Percentiles rank a stretch among this genome's conserved stretches.
Evolutionary conservation across 2,113 vertebrate genomes (phyloP).

Genomic region (Thalassoma bifasciatum): DNA sequence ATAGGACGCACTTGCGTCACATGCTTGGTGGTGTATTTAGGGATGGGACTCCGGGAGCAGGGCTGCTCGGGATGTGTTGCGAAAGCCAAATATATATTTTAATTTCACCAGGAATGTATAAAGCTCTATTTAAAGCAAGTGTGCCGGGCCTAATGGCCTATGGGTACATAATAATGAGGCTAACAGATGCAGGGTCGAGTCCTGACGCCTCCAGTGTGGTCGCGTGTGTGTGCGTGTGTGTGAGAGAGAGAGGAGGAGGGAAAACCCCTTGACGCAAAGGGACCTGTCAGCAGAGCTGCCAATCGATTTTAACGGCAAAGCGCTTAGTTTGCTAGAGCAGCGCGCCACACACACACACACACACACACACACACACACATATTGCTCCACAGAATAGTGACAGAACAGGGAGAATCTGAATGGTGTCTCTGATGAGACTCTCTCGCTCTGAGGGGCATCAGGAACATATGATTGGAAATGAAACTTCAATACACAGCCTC

Average conservation of each 20-base stretch:
- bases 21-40: constrained; percentile 26
- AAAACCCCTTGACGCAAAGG: constrained; percentile 48
- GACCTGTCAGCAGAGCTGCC: constrained; percentile 59
- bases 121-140: constrained; percentile 64
- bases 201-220: constrained; percentile 27
- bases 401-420: no score
- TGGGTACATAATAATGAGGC: constrained; percentile 68
- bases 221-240: constrained; percentile 13
- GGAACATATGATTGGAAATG: no score
- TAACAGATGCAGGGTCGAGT: constrained; percentile 66
- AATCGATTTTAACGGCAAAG: constrained; percentile 54
- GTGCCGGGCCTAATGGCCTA: constrained; percentile 22
- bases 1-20: constrained; percentile 29
- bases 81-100: constrained; percentile 50
- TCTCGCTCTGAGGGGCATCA: no score
- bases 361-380: neutral
- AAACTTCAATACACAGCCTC: no score
- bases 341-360: neutral
- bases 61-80: neutral
- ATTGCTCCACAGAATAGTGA: no score
- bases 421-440: no score
- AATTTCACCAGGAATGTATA: constrained; percentile 49
- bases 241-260: constrained; percentile 22
- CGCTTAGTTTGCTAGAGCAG: constrained; percentile 16
- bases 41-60: constrained; percentile 1